Percentiles rank a stretch among this genome's conserved stretches.
These are phyloP conservation scores for Masnerella sp. DNA, from an alignment of 2,888 invertebrate species.

Conservation along the genomic window DNA sequence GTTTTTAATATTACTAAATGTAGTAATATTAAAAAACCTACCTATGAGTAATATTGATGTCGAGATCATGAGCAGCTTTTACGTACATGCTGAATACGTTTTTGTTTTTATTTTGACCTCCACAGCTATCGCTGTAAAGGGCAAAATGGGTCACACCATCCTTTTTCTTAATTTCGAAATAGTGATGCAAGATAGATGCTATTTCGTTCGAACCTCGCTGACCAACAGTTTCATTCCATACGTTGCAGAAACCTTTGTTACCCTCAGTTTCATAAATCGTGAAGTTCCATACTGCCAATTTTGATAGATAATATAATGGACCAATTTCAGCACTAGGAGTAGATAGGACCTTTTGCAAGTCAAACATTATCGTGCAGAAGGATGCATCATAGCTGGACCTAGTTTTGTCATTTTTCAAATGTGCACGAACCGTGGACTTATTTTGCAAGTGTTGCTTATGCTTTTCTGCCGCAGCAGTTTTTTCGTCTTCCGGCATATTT, in stretches of 20 bases:
- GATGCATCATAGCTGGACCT: background rate
- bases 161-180: background rate
- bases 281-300: background rate
- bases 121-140: conserved; percentile 23
- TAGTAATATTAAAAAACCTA: background rate
- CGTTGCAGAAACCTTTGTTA: background rate
- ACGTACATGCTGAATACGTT: conserved; percentile 10
- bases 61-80: background rate
- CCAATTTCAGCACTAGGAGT: background rate
- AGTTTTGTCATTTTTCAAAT: background rate
- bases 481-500: background rate
- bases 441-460: background rate
- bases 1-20: background rate
- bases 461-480: background rate
- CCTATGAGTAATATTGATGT: conserved; percentile 10
- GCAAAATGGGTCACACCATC: background rate
- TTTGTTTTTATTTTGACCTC: conserved; percentile 21
- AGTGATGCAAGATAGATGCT: background rate
- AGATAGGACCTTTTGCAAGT: background rate
- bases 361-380: background rate
- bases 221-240: conserved; percentile 19
- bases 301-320: background rate
- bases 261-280: background rate
- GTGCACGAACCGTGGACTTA: background rate
- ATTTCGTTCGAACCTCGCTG: conserved; percentile 5